These are phyloP conservation scores for Chiridota heheva DNA, from an alignment of 35 echinoderm and acorn worm genomes.

Conservation along the genomic window DNA sequence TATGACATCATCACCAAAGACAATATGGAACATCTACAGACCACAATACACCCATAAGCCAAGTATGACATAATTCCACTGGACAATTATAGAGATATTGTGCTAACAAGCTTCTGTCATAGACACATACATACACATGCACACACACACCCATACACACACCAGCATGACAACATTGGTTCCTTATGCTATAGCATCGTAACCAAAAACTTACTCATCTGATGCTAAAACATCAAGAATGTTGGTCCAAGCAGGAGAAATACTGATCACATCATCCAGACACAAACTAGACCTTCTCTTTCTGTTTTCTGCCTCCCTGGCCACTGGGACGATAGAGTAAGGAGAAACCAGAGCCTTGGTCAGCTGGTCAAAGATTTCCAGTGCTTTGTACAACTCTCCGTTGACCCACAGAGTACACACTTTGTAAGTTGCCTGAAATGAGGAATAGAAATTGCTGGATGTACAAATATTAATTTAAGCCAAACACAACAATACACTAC, in stretches of 20 bases:
- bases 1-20: no score
- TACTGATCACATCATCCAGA: slow-evolving; percentile 36
- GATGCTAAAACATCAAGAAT: slow-evolving; percentile 76
- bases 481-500: background rate
- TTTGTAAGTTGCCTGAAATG: slow-evolving; percentile 69
- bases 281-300: slow-evolving; percentile 22
- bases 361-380: slow-evolving; percentile 78
- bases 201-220: slow-evolving; percentile 89
- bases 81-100: no score
- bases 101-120: no score
- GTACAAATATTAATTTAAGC: background rate
- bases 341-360: slow-evolving; percentile 65
- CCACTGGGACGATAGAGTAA: slow-evolving; percentile 76
- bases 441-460: background rate
- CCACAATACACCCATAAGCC: no score
- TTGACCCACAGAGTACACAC: slow-evolving; percentile 91
- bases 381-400: slow-evolving; percentile 50
- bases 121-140: no score
- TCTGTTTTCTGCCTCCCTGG: slow-evolving; percentile 61
- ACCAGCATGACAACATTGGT: no score
- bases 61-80: no score
- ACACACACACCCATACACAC: no score
- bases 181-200: no score
- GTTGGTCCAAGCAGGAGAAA: slow-evolving; percentile 84
- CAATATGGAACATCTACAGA: no score